phyloP scores from a whole-genome alignment of 2,797 vertebrate genomes.

The Rhabdomys pumilio region DNA sequence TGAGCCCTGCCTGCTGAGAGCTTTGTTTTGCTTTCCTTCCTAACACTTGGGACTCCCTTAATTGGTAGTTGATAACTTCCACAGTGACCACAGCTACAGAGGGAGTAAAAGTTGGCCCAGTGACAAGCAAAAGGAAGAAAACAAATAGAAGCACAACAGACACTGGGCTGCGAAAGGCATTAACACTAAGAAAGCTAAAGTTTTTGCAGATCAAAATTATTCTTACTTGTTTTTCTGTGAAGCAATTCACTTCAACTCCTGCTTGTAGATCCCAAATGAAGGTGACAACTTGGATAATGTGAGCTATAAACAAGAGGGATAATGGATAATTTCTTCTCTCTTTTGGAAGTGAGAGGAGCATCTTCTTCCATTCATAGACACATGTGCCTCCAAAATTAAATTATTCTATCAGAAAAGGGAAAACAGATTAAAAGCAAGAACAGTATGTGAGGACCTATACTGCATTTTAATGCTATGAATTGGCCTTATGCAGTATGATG shows the following conservation, averaged over 20 bases:
- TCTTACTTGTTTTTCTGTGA: conserved; percentile 47
- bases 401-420: background rate
- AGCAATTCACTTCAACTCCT: background rate
- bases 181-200: conserved; percentile 33
- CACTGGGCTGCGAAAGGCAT: conserved; percentile 27
- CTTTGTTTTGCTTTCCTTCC: conserved; percentile 85
- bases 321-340: background rate
- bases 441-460: background rate
- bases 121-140: conserved; percentile 69
- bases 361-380: background rate
- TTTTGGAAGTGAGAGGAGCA: background rate
- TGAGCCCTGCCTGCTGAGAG: conserved; percentile 73
- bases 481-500: background rate
- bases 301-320: background rate
- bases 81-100: conserved; percentile 14
- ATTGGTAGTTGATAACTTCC: conserved; percentile 85
- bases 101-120: conserved; percentile 68
- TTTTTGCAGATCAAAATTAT: conserved; percentile 20
- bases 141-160: conserved; percentile 41
- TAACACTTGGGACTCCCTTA: conserved; percentile 79
- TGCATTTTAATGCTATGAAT: background rate
- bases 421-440: background rate
- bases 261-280: conserved; percentile 2
- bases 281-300: background rate
- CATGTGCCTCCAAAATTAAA: background rate